Evolutionary conservation across 1,140 invertebrate genomes (phyloP), one percentile per base, ranked within the genome.

Genomic region (Radopholus similis): DNA sequence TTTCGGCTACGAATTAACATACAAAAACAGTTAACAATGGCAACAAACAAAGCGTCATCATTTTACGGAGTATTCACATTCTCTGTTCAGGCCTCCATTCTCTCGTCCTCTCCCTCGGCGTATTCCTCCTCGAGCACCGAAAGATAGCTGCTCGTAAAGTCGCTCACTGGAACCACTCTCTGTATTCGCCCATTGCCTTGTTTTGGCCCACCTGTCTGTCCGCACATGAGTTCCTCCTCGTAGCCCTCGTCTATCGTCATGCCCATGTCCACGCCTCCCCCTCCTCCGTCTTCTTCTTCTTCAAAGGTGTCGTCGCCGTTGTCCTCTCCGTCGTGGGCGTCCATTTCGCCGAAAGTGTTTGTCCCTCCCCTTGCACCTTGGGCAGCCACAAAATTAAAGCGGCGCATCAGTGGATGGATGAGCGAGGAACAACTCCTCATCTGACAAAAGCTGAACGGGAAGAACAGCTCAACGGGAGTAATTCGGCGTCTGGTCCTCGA

Each of bases 371-470:
- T 54, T 54, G 15, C 35, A 6, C 18, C 30, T 32, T n/a, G 18
- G 30, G 30, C n/a, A 4, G 30, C 18, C 18, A 54, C 30, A 54
- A 34, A n/a, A 21, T 28, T 18, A 47, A 62, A 62, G 18, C 58
- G 58, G 11, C 58, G 42, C 58, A 62, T 62, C 49, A 62, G 23
- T 49, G 18, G 38, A 54, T 32, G 18, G 30, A 54, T 4, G n/a
- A 54, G 18, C 35, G 40, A 49, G 32, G 38, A 62, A 62, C 18
- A 28, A 47, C 35, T 21, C 28, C 32, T 23, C n/a, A 26, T n/a
- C 28, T 26, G 40, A 18, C 58, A 69, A 55, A 70, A 40, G 21
- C 66, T 67, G 28, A 67, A 67, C 34, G 66, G 66, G 28, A 67
- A 67, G 40, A 32, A 67, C 9, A 69, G 32, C 4, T 67, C 66